Percentiles rank a stretch among this genome's conserved stretches.
phyloP scores from a whole-genome alignment of 2,888 invertebrate genomes.

The Keiferia lycopersicella region DNA sequence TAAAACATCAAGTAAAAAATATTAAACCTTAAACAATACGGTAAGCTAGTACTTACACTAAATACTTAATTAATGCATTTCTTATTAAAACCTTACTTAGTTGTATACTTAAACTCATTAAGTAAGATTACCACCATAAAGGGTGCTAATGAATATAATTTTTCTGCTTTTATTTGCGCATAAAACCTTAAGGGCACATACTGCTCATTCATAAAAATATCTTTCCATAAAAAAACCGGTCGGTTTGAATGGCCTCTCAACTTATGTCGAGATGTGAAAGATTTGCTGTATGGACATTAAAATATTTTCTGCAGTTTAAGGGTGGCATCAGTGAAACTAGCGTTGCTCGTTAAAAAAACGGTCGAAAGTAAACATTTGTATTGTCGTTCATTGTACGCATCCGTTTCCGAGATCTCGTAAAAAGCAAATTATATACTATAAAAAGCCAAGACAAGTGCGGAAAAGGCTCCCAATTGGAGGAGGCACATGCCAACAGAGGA shows the following conservation, averaged over 20 bases:
- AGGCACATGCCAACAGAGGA: too few species aligned
- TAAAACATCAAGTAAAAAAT: too few species aligned
- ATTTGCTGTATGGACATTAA: conserved; percentile 5
- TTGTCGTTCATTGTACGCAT: too few species aligned
- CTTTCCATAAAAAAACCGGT: background rate
- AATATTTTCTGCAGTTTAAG: conserved; percentile 23
- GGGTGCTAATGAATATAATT: conserved; percentile 4
- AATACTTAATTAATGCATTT: background rate
- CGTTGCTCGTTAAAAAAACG: background rate
- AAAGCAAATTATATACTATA: too few species aligned
- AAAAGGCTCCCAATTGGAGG: too few species aligned
- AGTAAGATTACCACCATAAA: background rate
- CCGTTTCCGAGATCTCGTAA: too few species aligned
- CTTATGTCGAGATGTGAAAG: background rate
- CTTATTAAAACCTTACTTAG: background rate
- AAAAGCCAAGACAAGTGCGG: too few species aligned
- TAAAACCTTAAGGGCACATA: background rate
- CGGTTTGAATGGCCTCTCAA: background rate
- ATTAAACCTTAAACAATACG: too few species aligned
- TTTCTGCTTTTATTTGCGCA: conserved; percentile 6
- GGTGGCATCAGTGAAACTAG: too few species aligned
- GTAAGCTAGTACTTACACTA: too few species aligned
- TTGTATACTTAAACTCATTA: background rate
- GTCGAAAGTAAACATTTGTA: too few species aligned
- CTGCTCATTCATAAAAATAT: conserved; percentile 1